Conservation (phyloP, 2,888 invertebrate genomes). For the Caradrina kadenii region DNA sequence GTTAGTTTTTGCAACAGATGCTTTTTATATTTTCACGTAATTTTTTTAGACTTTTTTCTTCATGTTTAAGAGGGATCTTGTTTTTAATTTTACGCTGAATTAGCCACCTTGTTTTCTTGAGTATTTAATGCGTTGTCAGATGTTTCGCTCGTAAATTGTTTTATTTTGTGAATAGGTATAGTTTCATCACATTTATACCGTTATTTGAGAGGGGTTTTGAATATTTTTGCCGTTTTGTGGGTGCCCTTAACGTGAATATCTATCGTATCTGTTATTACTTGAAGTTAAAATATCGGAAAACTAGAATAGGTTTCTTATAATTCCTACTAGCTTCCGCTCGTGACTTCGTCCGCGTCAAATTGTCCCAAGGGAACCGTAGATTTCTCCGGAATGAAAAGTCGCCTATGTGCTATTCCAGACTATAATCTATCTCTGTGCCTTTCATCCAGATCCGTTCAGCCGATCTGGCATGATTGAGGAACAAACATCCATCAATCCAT, state of each 20-base stretch:
- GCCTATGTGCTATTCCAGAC: too few relatives aligned
- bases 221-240: background rate
- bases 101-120: constrained; percentile 77
- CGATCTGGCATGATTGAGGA: too few relatives aligned
- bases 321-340: background rate
- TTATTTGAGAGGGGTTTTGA: constrained; percentile 9
- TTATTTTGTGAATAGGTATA: constrained; percentile 36
- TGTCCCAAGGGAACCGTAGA: too few relatives aligned
- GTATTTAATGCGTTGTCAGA: constrained; percentile 70
- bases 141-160: constrained; percentile 63
- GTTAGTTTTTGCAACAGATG: constrained; percentile 76
- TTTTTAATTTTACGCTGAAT: constrained; percentile 85
- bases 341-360: too few relatives aligned
- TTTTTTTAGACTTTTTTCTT: constrained; percentile 73
- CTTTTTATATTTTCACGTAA: constrained; percentile 82
- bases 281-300: too few relatives aligned
- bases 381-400: too few relatives aligned
- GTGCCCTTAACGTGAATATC: background rate
- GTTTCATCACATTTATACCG: constrained; percentile 28
- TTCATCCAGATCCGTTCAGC: too few relatives aligned
- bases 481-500: background rate
- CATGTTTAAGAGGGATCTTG: constrained; percentile 76
- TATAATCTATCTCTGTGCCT: too few relatives aligned
- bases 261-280: background rate
- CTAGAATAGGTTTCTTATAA: background rate